Conservation (phyloP, 2,113 vertebrate genomes). For the Microcebus ravelobensis region DNA sequence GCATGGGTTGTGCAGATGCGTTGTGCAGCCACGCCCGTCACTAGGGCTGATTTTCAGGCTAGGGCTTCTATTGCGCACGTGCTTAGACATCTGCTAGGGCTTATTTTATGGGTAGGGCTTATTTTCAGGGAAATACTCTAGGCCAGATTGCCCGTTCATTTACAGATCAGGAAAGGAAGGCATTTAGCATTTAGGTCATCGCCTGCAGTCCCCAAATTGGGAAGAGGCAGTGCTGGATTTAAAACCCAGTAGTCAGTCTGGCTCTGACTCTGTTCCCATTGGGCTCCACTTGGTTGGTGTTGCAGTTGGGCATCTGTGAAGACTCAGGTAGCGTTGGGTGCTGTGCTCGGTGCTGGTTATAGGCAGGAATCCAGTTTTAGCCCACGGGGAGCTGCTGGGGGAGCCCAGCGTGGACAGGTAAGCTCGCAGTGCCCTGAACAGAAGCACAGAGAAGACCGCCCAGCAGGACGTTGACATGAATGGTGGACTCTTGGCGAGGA, state of each 20-base stretch:
- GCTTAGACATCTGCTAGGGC: no score
- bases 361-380: neutral
- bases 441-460: neutral
- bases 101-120: no score
- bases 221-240: neutral
- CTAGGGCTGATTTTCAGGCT: no score
- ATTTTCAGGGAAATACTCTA: no score
- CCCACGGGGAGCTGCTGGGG: neutral
- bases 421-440: neutral
- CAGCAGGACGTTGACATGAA: neutral
- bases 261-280: neutral
- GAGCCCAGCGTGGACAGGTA: neutral
- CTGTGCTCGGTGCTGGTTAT: no score
- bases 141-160: neutral
- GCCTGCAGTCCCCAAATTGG: neutral
- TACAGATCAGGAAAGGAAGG: neutral
- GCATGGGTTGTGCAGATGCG: no score
- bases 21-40: no score
- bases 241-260: neutral
- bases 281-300: neutral
- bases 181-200: neutral
- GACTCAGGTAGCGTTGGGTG: accelerated
- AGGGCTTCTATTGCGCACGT: no score
- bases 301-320: neutral
- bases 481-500: neutral